These are phyloP conservation scores for Steinernema scapterisci DNA, from an alignment of 2,888 invertebrate species.

Conservation along the genomic window DNA sequence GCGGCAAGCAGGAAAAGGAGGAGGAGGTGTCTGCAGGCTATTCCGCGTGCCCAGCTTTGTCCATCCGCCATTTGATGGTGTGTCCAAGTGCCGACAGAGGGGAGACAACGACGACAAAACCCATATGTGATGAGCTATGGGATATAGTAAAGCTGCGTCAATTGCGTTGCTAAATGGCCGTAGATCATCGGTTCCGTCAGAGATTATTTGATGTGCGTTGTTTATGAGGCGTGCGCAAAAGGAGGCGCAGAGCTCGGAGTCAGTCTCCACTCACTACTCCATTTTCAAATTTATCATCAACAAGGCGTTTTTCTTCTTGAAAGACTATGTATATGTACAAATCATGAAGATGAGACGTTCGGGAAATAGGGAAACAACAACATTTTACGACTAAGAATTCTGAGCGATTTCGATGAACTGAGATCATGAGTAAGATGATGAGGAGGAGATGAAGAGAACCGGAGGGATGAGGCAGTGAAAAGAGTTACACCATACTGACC, in stretches of 20 bases:
- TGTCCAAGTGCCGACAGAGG: conserved; percentile 14
- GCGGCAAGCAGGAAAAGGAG: no score
- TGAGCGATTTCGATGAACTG: neutral
- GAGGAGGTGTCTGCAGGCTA: neutral
- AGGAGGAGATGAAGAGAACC: neutral
- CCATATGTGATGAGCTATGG: conserved; percentile 24
- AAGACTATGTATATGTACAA: conserved; percentile 15
- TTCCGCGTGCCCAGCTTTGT: neutral
- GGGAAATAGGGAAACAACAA: neutral
- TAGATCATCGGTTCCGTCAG: conserved; percentile 31
- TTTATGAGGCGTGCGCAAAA: conserved; percentile 32
- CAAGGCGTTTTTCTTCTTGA: neutral
- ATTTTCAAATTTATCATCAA: neutral
- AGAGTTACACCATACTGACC: conserved; percentile 10
- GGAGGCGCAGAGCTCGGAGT: neutral
- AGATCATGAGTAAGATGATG: neutral
- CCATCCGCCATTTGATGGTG: neutral
- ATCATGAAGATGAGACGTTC: neutral
- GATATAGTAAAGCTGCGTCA: conserved; percentile 21
- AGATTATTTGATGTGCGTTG: conserved; percentile 33
- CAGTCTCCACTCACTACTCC: neutral
- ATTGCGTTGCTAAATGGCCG: conserved; percentile 32
- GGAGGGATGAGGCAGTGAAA: neutral
- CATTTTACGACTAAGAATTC: neutral
- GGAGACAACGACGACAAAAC: no score